phyloP scores from a whole-genome alignment of 2,888 invertebrate genomes.

The Leucoptera coffeella region DNA sequence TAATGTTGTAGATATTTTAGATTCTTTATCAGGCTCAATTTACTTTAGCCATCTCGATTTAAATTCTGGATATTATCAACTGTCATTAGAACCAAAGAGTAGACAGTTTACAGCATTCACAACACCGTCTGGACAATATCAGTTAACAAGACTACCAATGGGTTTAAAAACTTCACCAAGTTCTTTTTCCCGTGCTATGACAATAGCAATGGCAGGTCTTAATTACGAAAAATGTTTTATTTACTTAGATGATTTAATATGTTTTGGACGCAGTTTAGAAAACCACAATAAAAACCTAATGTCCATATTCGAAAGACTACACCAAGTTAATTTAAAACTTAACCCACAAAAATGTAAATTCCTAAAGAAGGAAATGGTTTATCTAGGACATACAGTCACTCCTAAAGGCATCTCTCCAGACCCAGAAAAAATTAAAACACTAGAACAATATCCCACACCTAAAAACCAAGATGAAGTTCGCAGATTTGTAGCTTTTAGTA shows the following conservation, averaged over 20 bases:
- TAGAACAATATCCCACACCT: slow-evolving; percentile 5
- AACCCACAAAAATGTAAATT: slow-evolving; percentile 6
- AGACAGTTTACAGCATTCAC: no score
- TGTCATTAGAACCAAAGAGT: neutral
- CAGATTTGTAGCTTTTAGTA: slow-evolving; percentile 6
- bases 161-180: slow-evolving; percentile 7
- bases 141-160: slow-evolving; percentile 8
- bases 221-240: slow-evolving; percentile 5
- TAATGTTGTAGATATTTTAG: slow-evolving; percentile 1
- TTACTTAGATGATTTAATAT: no score
- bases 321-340: slow-evolving; percentile 5
- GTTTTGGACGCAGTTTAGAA: slow-evolving; percentile 3
- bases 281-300: slow-evolving; percentile 4
- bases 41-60: neutral
- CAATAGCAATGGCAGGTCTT: slow-evolving; percentile 6
- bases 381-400: slow-evolving; percentile 7
- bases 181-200: slow-evolving; percentile 7
- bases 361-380: slow-evolving; percentile 6
- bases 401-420: slow-evolving; percentile 5
- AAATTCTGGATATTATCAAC: slow-evolving; percentile 1
- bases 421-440: slow-evolving; percentile 1
- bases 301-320: slow-evolving; percentile 5
- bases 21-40: neutral
- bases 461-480: slow-evolving; percentile 5
- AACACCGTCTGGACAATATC: slow-evolving; percentile 6